A percentile compares a stretch with the other conserved stretches of the same genome.
Conservation (phyloP, 1,140 invertebrate species). For the Coelopa frigida region DNA sequence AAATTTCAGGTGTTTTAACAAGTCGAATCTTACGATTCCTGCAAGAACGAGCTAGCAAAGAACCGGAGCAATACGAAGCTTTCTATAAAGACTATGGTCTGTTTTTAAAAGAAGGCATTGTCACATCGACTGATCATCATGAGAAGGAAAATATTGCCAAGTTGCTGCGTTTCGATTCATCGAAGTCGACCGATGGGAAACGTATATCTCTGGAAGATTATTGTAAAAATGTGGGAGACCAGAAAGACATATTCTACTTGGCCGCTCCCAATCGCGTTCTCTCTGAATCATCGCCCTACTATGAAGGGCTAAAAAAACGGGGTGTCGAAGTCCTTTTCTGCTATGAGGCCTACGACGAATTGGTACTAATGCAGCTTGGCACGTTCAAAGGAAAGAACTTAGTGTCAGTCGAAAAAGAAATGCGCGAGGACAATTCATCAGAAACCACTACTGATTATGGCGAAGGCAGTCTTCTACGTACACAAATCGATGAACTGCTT, state of each 20-base stretch:
- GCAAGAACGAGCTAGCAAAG: slow-evolving; percentile 76
- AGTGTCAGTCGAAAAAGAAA: slow-evolving; percentile 90
- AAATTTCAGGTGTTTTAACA: slow-evolving; percentile 77
- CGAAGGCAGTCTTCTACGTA: slow-evolving; percentile 59
- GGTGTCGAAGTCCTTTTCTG: slow-evolving; percentile 91
- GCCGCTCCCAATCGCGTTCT: slow-evolving; percentile 86
- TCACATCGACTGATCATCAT: slow-evolving; percentile 67
- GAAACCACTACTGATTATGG: slow-evolving; percentile 51
- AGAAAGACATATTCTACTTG: slow-evolving; percentile 88
- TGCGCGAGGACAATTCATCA: slow-evolving; percentile 60
- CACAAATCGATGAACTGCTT: slow-evolving; percentile 68
- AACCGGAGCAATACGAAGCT: slow-evolving; percentile 69
- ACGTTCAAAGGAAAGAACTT: slow-evolving; percentile 74
- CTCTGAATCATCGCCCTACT: slow-evolving; percentile 90
- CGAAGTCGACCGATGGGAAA: slow-evolving; percentile 56
- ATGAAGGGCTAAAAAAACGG: slow-evolving; percentile 80
- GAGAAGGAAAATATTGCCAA: slow-evolving; percentile 92
- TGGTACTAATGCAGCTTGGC: slow-evolving; percentile 83
- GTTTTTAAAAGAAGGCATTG: slow-evolving; percentile 93
- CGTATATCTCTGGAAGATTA: slow-evolving; percentile 83
- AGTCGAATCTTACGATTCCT: slow-evolving; percentile 80
- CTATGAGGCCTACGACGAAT: slow-evolving; percentile 92
- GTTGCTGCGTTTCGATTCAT: slow-evolving; percentile 88
- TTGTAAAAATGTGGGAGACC: slow-evolving; percentile 67
- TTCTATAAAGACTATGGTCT: slow-evolving; percentile 91